Base-by-base conservation (phyloP, 2,797 vertebrate species). In the Myotis pilosus region DNA sequence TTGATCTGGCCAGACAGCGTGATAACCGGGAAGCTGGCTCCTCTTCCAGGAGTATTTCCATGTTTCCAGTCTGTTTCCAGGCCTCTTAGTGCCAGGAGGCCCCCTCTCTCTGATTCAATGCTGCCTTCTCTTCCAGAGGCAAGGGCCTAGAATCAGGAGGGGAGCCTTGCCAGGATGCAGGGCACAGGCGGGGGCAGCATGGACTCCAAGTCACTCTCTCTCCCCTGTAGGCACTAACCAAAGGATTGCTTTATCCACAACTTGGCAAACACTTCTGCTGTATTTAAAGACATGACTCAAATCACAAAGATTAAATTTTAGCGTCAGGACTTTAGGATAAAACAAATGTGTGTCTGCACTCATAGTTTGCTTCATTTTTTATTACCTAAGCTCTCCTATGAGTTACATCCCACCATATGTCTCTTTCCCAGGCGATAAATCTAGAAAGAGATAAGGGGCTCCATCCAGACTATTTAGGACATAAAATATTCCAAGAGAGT, bases 401-500 rank as follows among this genome's bases (percentile, higher is more conserved):
- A 92, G 22, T 47, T 66, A 20, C 2, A 36, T 69, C 44, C 23
- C 38, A 30, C n/a, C 44, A 25, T 8, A 10, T 33, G 55, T 66
- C 36, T n/a, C 8, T 6, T 87, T 91, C 33, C 28, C 47, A 57
- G 22, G n/a, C 2, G 4, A 23, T 38, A 60, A 75, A 7, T 86
- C 82, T 92, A 86, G 55, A 87, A 89, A 78, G 23, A 51, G 69
- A 28, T 25, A 44, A 74, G n/a, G 64, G 30, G 66, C 47, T 71
- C 11, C 8, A 51, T 93, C 41, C 41, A 85, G 76, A 28, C 41
- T 85, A 49, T 68, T 85, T n/a, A 71, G 17, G 36, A 83, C 3
- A 55, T 80, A 36, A 80, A 92, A 60, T 80, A 57, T 64, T 87
- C 64, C 69, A 66, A 66, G 69, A 92, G 89, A 96, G 64, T 57